Base-by-base conservation (phyloP, 2,113 vertebrate species). In the Daphoenositta chrysoptera region DNA sequence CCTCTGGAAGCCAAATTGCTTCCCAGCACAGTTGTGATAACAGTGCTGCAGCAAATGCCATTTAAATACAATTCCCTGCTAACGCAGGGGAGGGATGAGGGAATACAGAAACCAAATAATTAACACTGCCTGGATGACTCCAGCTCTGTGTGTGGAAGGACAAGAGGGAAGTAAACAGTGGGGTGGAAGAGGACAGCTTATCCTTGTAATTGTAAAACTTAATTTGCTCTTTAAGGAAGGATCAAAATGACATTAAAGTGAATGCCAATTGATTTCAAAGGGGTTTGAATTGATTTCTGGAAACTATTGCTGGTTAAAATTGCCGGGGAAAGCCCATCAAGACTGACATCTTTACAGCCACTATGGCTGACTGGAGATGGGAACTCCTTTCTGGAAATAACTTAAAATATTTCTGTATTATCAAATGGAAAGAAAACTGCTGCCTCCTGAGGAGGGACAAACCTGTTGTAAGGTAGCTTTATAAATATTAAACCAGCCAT, bases 1-100 rank as follows among this genome's bases (percentile, higher is more conserved):
- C 63, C 70, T 68, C 91, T 93, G 91, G 91, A 93, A 89, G 71
- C 73, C 95, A 93, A 94, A 93, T 80, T 63, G 84, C 57, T 95
- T 79, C 77, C 39, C 71, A 93, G 87, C 15, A 5, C 44, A 60
- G 79, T 87, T 87, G 70, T 83, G 93, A 87, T 82, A 91, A 87
- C 61, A 33, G 57, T 8, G 47, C 66, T 82, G 84, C 61, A 80
- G 77, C 88, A 89, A 94, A 94, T 79, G 58, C 39, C 75, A 65
- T 77, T 94, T 93, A 45, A 94, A 94, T 58, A 65, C 51, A 31
- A 83, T 77, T 89, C 76, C 45, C 50, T 47, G 68, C 84, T 72
- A 57, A 64, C 0, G 0, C 1, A 60, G 63, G 65, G 45, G 60
- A 73, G 47, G 84, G 40, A 51, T 31, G 48, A 83, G 65, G 61